Percentiles rank a stretch among this genome's conserved stretches.
Conservation (phyloP, 2,797 vertebrate species). For the Sebastes elongatus region DNA sequence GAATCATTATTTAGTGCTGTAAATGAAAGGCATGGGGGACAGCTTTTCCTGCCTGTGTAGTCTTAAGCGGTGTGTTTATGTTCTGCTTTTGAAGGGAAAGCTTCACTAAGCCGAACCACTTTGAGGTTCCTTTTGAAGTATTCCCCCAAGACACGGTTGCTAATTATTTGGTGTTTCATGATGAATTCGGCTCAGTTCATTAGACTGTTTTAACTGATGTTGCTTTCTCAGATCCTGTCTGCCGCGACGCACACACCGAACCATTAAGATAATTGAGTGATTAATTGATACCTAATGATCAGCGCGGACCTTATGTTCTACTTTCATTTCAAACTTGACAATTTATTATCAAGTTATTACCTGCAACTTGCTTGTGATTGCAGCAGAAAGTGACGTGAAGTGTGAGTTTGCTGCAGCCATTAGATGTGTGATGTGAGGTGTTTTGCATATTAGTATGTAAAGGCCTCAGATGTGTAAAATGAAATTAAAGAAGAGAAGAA, state of each 20-base stretch:
- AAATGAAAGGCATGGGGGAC: conserved; percentile 80
- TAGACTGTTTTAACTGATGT: conserved; percentile 83
- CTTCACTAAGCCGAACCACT: conserved; percentile 79
- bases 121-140: conserved; percentile 82
- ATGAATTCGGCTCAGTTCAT: conserved; percentile 82
- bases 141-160: conserved; percentile 78
- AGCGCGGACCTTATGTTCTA: conserved; percentile 78
- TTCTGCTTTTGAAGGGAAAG: conserved; percentile 78
- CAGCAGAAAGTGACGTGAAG: conserved; percentile 17
- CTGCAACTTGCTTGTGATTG: conserved; percentile 40
- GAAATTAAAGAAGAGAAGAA: neutral
- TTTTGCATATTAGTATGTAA: conserved; percentile 13
- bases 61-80: conserved; percentile 79
- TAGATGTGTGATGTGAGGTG: conserved; percentile 6
- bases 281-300: conserved; percentile 84
- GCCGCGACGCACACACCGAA: conserved; percentile 55
- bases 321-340: conserved; percentile 75
- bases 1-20: conserved; percentile 79
- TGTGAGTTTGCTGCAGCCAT: conserved; percentile 6
- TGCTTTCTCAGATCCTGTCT: conserved; percentile 77
- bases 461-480: neutral
- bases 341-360: conserved; percentile 67
- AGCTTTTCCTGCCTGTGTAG: conserved; percentile 77
- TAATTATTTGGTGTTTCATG: conserved; percentile 84
- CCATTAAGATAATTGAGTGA: conserved; percentile 82